Percentiles rank a stretch among this genome's conserved stretches.
These are phyloP conservation scores for Nemurella pictetii DNA, from an alignment of 2,888 invertebrate genomes.

Conservation along the genomic window DNA sequence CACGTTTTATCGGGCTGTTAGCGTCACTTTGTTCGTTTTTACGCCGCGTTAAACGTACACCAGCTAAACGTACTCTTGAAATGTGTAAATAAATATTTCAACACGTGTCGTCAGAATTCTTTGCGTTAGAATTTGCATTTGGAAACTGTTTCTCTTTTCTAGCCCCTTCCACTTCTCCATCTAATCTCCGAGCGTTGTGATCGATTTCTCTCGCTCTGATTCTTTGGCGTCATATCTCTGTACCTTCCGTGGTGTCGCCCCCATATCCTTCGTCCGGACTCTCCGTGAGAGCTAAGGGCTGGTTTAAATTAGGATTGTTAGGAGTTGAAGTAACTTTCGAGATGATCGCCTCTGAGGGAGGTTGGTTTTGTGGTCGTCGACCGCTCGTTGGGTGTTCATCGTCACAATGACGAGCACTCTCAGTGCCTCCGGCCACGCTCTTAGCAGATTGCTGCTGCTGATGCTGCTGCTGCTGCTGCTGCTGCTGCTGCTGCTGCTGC, in stretches of 20 bases:
- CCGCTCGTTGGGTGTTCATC: conserved; percentile 61
- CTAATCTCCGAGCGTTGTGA: not conserved
- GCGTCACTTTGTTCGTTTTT: not conserved
- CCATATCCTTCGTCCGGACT: conserved; percentile 89
- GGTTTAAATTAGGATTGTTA: conserved; percentile 16
- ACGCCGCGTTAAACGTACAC: not conserved
- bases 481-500: too few relatives aligned
- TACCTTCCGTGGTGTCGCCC: conserved; percentile 69
- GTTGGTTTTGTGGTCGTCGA: conserved; percentile 45
- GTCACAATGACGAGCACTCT: conserved; percentile 60
- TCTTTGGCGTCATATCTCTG: conserved; percentile 66
- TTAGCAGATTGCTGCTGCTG: conserved; percentile 1
- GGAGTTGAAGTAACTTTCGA: conserved; percentile 32
- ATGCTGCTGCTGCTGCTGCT: too few relatives aligned
- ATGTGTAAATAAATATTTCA: conserved; percentile 5
- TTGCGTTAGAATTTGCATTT: conserved; percentile 29
- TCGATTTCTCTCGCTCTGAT: conserved; percentile 25
- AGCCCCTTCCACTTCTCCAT: conserved; percentile 18
- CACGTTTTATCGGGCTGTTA: not conserved
- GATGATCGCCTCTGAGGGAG: conserved; percentile 21
- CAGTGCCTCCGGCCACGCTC: conserved; percentile 53
- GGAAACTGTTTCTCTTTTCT: conserved; percentile 36
- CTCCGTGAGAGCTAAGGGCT: conserved; percentile 61
- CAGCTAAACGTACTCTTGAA: not conserved
- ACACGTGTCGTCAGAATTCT: conserved; percentile 7